Evolutionary conservation across 2,113 vertebrate genomes (phyloP), one percentile per base, ranked within the genome.

Genomic region (Phaethornis superciliosus): DNA sequence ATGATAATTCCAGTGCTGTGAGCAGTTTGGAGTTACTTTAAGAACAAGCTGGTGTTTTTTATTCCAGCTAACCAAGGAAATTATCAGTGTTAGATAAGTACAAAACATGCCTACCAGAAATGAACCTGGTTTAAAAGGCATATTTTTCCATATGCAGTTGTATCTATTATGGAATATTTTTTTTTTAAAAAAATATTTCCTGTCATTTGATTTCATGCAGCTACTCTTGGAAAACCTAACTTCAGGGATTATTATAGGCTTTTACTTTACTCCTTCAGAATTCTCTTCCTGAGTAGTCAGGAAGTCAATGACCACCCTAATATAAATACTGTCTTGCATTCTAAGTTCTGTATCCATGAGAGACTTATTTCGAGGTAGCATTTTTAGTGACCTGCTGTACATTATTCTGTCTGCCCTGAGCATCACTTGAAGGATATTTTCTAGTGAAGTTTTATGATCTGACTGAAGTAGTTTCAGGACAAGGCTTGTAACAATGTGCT

Each of bases 81-180:
- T 51, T 19, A 33, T 8, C 26, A 14, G 4, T 30, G 21, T 10
- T 9, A 44, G 58, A 49, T 0, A 0, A 55, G 7, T 2, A 32
- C n/a, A 67, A 89, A 78, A 20, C 10, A 1, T 15, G 35, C 19
- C 28, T 28, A 12, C 8, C 11, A 79, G 17, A 67, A 78, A 22
- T 8, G 0, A 84, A 68, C 14, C 7, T 72, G 44, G 26, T 64
- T 33, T 20, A 82, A 27, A 80, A 81, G 3, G 1, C 5, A 3
- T n/a, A 19, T 4, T 56, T 59, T 58, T 42, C 26, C 22, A 19
- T 21, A 40, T 22, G 33, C 24, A 32, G 18, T 5, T 40, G 1
- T 72, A 58, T 40, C 40, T 28, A 52, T 21, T 37, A 37, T 7
- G 51, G 23, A 35, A 37, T 4, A 49, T 81, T 17, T 35, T 11